Conservation (phyloP, 1,140 invertebrate genomes). For the Vanessa tameamea region DNA sequence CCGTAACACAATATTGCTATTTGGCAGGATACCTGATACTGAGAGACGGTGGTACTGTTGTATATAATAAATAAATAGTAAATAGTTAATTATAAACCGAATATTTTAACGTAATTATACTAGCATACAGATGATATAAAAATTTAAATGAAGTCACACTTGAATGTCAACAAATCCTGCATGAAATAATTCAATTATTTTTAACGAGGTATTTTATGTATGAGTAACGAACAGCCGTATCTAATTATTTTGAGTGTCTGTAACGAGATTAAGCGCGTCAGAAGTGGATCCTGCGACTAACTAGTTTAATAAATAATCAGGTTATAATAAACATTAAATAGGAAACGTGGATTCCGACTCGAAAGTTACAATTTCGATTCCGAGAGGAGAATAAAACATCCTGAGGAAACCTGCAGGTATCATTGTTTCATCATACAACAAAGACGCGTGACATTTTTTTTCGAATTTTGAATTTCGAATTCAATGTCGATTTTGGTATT, state of each 20-base stretch:
- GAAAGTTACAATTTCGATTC: neutral
- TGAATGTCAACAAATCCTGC: neutral
- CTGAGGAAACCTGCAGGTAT: too few relatives aligned
- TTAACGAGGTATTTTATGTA: conserved; percentile 2
- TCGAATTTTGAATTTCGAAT: too few relatives aligned
- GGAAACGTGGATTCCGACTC: neutral
- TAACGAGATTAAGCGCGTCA: conserved; percentile 6
- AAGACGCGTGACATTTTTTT: too few relatives aligned
- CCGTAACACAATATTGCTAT: too few relatives aligned
- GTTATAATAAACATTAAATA: neutral
- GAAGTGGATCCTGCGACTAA: neutral
- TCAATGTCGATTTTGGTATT: too few relatives aligned
- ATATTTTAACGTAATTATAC: too few relatives aligned
- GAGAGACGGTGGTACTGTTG: too few relatives aligned
- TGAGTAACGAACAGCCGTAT: conserved; percentile 3
- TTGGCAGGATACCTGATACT: too few relatives aligned
- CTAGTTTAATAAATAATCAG: conserved; percentile 9
- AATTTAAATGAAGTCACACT: neutral
- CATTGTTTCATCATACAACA: too few relatives aligned
- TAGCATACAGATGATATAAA: neutral
- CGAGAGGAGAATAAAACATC: too few relatives aligned
- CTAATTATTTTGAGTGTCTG: conserved; percentile 7
- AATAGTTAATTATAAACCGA: too few relatives aligned
- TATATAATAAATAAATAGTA: too few relatives aligned
- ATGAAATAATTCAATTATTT: neutral